Evolutionary conservation across 2,888 invertebrate species (phyloP), one percentile per base, ranked within the genome.

Genomic region (Caenorhabditis sinica): DNA sequence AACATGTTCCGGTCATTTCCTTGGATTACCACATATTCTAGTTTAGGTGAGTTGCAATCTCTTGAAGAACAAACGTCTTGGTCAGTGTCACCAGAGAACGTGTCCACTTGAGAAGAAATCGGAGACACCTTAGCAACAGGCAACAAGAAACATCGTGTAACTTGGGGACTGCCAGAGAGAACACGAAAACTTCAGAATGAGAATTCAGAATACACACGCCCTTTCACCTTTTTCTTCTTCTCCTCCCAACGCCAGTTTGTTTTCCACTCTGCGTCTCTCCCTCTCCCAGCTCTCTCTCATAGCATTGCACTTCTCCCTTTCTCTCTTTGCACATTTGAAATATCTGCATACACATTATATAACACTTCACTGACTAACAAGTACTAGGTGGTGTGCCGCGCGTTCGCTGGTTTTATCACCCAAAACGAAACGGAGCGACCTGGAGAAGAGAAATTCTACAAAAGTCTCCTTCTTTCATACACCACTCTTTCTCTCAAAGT

Each of bases 311-410:
- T 73, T 73, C 49, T 53, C 60, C 66, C 45, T 28, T 68, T 60
- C 60, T 51, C 60, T 51, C 51, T 49, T 66, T 56, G 58, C 60
- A 71, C 74, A 61, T 61, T 53, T 28, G 71, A 72, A 80, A 49
- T 49, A n/a, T 80, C 58, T 72, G 66, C 72, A 80, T 80, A 72
- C n/a, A 72, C 56, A 72, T 72, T 71, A 71, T 45, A 79, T 77
- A 63, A 51, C 79, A 20, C 45, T 51, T 23, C n/a, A 56, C 20
- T 43, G 45, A 40, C 56, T 13, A 23, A 40, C 20, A 51, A 20
- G 51, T 23, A 20, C 58, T 9, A 15, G 36, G 60, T 49, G 65
- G n/a, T 28, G 66, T n/a, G n/a, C n/a, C n/a, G n/a, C n/a, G n/a
- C 66, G 6, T 13, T 40, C 40, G 6, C 40, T 36, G 2, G 13